phyloP scores from a whole-genome alignment of 2,888 invertebrate genomes.

The Leptopterna dolabrata region DNA sequence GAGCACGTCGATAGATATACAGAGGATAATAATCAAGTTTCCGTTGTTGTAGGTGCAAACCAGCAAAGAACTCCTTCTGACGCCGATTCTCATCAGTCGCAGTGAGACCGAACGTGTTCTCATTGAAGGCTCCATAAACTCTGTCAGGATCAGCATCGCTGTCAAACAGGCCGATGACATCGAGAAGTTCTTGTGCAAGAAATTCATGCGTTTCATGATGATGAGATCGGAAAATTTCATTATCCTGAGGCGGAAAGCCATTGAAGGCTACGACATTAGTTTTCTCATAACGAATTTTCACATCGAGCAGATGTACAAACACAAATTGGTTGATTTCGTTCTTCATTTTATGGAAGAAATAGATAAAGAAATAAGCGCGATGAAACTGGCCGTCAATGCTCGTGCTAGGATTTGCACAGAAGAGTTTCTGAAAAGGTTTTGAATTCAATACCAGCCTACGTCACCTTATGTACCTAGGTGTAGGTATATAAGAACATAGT shows the following conservation, averaged over 20 bases:
- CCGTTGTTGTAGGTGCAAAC: conserved; percentile 71
- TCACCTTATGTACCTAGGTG: neutral
- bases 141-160: conserved; percentile 94
- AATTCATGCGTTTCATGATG: conserved; percentile 97
- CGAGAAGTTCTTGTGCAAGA: conserved; percentile 69
- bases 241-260: conserved; percentile 93
- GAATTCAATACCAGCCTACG: neutral
- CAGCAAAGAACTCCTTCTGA: conserved; percentile 92
- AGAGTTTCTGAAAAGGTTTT: conserved; percentile 86
- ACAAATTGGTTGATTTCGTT: conserved; percentile 98
- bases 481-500: no score
- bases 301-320: conserved; percentile 99
- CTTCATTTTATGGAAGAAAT: conserved; percentile 99
- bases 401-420: conserved; percentile 98
- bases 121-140: conserved; percentile 97
- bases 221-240: conserved; percentile 99
- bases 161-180: conserved; percentile 92
- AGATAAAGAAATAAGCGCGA: conserved; percentile 99
- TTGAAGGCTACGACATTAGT: conserved; percentile 98
- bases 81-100: conserved; percentile 94
- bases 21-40: neutral
- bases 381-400: conserved; percentile 98
- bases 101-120: conserved; percentile 98
- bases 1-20: no score
- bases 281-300: conserved; percentile 99